phyloP scores from a whole-genome alignment of 2,888 invertebrate species.

The Pinctada fucata region DNA sequence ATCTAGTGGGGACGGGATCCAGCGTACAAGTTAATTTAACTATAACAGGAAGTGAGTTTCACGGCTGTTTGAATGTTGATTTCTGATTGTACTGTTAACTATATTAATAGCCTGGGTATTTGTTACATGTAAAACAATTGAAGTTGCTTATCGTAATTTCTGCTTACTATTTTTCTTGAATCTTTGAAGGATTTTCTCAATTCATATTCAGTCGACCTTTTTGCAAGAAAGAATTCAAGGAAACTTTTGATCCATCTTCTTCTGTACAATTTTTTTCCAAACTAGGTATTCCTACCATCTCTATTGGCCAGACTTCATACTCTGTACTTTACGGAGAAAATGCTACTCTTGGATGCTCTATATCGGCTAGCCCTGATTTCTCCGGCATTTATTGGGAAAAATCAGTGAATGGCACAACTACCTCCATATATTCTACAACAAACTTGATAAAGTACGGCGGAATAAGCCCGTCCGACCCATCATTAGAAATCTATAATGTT shows the following conservation, averaged over 20 bases:
- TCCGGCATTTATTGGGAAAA: conserved; percentile 7
- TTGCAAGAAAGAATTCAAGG: too few species aligned
- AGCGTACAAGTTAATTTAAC: background rate
- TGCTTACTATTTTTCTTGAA: too few species aligned
- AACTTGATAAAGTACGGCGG: conserved; percentile 6
- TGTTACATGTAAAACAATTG: too few species aligned
- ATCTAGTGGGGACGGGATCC: conserved; percentile 26
- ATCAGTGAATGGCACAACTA: background rate
- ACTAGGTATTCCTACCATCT: conserved; percentile 19
- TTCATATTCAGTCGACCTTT: too few species aligned
- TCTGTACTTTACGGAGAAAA: background rate
- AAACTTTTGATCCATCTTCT: too few species aligned
- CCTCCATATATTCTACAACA: background rate
- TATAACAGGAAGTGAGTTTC: conserved; percentile 30
- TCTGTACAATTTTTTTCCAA: too few species aligned
- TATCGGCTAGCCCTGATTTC: conserved; percentile 6
- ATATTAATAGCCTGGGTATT: too few species aligned
- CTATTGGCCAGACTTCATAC: conserved; percentile 12
- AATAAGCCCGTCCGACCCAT: conserved; percentile 18
- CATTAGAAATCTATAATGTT: conserved; percentile 4
- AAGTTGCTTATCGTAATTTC: too few species aligned
- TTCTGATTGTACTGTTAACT: too few species aligned
- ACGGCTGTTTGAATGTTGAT: too few species aligned
- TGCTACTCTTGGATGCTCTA: background rate
- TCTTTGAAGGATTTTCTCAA: too few species aligned